phyloP scores from a whole-genome alignment of 2,888 invertebrate genomes.

The Dynastes hyllus region DNA sequence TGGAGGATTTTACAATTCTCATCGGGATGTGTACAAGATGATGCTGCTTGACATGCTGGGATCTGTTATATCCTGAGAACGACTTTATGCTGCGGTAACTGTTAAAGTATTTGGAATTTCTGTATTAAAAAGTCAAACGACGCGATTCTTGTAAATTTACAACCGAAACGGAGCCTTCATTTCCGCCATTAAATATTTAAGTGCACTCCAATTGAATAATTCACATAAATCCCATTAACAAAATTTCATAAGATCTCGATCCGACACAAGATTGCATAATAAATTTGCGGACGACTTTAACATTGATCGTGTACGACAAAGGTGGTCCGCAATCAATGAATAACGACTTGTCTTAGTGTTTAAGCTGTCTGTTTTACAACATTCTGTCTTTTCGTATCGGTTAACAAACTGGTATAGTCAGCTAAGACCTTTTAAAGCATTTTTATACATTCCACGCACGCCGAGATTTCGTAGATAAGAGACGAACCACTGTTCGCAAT shows the following conservation, averaged over 20 bases:
- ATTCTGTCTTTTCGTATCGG: slow-evolving; percentile 51
- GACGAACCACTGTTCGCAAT: slow-evolving; percentile 45
- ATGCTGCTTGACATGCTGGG: no score
- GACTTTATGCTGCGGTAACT: not conserved
- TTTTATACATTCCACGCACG: slow-evolving; percentile 52
- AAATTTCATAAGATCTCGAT: slow-evolving; percentile 29
- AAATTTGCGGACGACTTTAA: slow-evolving; percentile 26
- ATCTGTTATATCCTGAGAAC: no score
- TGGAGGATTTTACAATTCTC: no score
- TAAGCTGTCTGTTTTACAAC: slow-evolving; percentile 57
- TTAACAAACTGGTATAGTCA: slow-evolving; percentile 53
- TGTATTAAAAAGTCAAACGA: slow-evolving; percentile 4
- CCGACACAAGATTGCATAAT: slow-evolving; percentile 30
- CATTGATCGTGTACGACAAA: slow-evolving; percentile 51
- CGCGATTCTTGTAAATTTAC: slow-evolving; percentile 11
- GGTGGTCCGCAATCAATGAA: slow-evolving; percentile 52
- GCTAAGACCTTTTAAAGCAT: slow-evolving; percentile 45
- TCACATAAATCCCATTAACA: slow-evolving; percentile 43
- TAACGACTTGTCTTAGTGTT: slow-evolving; percentile 54
- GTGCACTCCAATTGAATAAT: slow-evolving; percentile 17
- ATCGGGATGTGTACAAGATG: no score
- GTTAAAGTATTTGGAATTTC: slow-evolving; percentile 1
- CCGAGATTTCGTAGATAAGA: slow-evolving; percentile 50
- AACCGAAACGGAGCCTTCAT: slow-evolving; percentile 18
- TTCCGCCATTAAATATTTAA: slow-evolving; percentile 29